These are phyloP conservation scores for Pocillopora grandis DNA, from an alignment of 92 coral and sea anemone genomes.

Conservation along the genomic window DNA sequence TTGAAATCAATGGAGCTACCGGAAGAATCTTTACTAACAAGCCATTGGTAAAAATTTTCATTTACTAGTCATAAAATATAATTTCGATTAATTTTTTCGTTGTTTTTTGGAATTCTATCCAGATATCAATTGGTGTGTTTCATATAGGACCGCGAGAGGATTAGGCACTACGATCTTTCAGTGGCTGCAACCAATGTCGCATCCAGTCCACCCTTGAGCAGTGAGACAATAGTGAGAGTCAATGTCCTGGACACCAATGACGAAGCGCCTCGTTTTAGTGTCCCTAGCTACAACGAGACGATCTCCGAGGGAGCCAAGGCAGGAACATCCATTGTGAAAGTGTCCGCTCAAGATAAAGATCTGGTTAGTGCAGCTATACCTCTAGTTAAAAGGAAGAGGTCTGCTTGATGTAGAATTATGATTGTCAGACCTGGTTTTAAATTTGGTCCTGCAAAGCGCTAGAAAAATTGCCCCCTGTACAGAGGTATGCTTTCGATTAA, in stretches of 20 bases:
- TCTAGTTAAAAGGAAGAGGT: no score
- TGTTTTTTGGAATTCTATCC: not conserved
- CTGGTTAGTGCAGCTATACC: constrained; percentile 44
- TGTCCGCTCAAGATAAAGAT: constrained; percentile 85
- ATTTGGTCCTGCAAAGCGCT: no score
- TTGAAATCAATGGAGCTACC: constrained; percentile 55
- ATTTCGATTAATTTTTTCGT: no score
- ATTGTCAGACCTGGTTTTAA: no score
- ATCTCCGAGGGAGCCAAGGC: constrained; percentile 83
- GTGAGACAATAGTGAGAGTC: constrained; percentile 67
- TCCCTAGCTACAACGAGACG: constrained; percentile 69
- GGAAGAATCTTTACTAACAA: constrained; percentile 74
- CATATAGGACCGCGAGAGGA: constrained; percentile 82
- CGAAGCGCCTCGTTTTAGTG: constrained; percentile 71
- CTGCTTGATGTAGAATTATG: no score
- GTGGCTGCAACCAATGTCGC: constrained; percentile 77
- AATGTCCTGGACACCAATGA: constrained; percentile 85
- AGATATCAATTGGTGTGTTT: not conserved
- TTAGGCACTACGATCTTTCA: constrained; percentile 53
- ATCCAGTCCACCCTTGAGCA: constrained; percentile 71
- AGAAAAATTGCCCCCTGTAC: no score
- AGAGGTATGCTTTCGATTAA: no score
- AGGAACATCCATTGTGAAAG: constrained; percentile 75
- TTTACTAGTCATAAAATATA: no score
- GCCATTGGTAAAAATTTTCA: constrained; percentile 58